A percentile compares a stretch with the other conserved stretches of the same genome.
Conservation (phyloP, 1,140 invertebrate genomes). For the Drosophila sucinea region DNA sequence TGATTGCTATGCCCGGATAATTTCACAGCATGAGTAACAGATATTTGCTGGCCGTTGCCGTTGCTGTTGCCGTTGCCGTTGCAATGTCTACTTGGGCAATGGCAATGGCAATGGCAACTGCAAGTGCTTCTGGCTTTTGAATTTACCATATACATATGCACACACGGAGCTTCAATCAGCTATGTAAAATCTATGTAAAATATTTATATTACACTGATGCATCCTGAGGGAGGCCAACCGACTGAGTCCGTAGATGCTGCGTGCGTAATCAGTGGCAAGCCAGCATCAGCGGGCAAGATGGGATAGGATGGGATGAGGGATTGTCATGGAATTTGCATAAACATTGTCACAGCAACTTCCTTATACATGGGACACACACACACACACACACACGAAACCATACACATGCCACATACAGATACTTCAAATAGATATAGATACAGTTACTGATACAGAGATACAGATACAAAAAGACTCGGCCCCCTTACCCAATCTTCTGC, state of each 20-base stretch:
- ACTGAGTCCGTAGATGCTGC: conserved; percentile 30
- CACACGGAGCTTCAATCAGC: conserved; percentile 73
- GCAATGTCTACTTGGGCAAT: background rate
- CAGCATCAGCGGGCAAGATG: conserved; percentile 23
- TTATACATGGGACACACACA: background rate
- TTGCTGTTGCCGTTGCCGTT: background rate
- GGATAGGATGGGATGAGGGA: background rate
- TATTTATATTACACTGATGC: conserved; percentile 77
- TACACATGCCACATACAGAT: conserved; percentile 6
- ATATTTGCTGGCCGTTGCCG: background rate
- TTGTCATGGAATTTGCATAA: conserved; percentile 69
- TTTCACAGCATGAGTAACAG: conserved; percentile 40
- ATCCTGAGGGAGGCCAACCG: conserved; percentile 41
- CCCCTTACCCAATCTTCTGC: background rate
- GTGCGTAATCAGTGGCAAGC: conserved; percentile 57
- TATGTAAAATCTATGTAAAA: conserved; percentile 81
- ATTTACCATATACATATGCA: conserved; percentile 67
- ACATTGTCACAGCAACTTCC: conserved; percentile 44
- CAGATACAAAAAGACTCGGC: conserved; percentile 33
- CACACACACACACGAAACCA: conserved; percentile 18
- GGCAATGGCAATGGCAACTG: conserved; percentile 9
- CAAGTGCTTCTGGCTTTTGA: conserved; percentile 7
- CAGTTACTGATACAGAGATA: conserved; percentile 11
- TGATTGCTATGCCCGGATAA: conserved; percentile 59
- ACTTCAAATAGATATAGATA: conserved; percentile 3